A percentile compares a stretch with the other conserved stretches of the same genome.
phyloP scores from a whole-genome alignment of 2,888 invertebrate species.

The Xestia xanthographa region DNA sequence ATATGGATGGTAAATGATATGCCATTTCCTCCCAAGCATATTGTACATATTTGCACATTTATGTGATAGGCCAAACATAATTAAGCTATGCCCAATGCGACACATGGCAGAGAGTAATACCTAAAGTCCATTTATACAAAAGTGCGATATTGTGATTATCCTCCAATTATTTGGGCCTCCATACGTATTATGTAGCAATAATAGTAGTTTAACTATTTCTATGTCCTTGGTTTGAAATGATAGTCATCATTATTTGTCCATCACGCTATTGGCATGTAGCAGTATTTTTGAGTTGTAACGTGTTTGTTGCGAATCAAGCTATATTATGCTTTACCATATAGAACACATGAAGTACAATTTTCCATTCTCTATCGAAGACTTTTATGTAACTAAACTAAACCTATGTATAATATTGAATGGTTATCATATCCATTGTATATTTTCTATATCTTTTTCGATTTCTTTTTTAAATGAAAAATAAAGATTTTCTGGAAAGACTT shows the following conservation, averaged over 20 bases:
- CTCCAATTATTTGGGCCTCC: conserved; percentile 29
- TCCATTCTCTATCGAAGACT: background rate
- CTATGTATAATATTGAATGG: no score
- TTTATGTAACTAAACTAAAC: background rate
- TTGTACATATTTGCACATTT: background rate
- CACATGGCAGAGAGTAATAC: background rate
- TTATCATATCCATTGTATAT: background rate
- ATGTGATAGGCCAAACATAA: background rate
- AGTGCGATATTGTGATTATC: conserved; percentile 26
- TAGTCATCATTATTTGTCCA: conserved; percentile 46
- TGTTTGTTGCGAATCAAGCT: background rate
- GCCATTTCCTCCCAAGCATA: background rate
- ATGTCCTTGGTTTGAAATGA: conserved; percentile 58
- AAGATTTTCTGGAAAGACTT: no score
- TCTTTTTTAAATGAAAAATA: no score
- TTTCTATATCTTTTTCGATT: background rate
- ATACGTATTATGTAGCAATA: conserved; percentile 46
- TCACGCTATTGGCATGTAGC: conserved; percentile 32
- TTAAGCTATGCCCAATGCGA: background rate
- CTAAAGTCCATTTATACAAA: background rate
- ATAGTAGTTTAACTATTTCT: conserved; percentile 42
- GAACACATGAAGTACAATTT: background rate
- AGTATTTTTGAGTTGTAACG: conserved; percentile 15
- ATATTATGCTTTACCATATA: background rate
- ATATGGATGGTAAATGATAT: background rate